Evolutionary conservation across 2,888 invertebrate genomes (phyloP).

Genomic region (Metellina segmentata): DNA sequence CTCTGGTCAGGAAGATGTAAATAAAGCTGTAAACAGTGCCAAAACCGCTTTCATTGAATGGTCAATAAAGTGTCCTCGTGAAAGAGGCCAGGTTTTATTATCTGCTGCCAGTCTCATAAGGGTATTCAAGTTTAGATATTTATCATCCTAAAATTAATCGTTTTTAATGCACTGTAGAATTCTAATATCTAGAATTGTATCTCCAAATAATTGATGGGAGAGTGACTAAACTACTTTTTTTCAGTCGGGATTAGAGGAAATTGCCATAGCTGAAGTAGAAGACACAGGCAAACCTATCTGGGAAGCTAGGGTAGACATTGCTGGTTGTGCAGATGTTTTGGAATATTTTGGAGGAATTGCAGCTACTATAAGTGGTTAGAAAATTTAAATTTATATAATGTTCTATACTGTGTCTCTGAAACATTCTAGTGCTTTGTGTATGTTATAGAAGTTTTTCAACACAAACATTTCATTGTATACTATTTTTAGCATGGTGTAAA

Average conservation of each 20-base stretch:
- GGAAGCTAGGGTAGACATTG: slow-evolving; percentile 83
- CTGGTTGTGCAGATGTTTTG: slow-evolving; percentile 83
- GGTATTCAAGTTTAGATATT: slow-evolving; percentile 78
- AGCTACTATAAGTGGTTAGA: slow-evolving; percentile 79
- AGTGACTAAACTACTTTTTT: slow-evolving; percentile 60
- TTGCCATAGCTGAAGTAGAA: slow-evolving; percentile 80
- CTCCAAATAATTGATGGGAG: neutral
- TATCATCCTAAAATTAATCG: neutral
- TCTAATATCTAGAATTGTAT: neutral
- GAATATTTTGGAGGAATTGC: slow-evolving; percentile 83
- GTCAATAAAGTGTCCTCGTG: slow-evolving; percentile 81
- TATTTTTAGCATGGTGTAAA: too few species aligned
- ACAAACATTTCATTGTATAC: neutral
- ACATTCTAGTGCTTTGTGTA: too few species aligned
- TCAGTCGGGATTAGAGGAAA: slow-evolving; percentile 80
- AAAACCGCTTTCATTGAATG: slow-evolving; percentile 81
- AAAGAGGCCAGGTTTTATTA: slow-evolving; percentile 82
- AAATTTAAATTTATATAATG: neutral
- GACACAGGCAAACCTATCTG: slow-evolving; percentile 84
- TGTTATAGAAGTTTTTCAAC: neutral
- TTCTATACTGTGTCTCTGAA: too few species aligned
- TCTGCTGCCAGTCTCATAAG: slow-evolving; percentile 81
- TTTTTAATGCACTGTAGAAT: neutral
- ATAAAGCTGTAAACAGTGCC: slow-evolving; percentile 81
- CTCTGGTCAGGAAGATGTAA: slow-evolving; percentile 80